Base-by-base conservation (phyloP, 1,140 invertebrate species). In the Aporrectodea caliginosa region DNA sequence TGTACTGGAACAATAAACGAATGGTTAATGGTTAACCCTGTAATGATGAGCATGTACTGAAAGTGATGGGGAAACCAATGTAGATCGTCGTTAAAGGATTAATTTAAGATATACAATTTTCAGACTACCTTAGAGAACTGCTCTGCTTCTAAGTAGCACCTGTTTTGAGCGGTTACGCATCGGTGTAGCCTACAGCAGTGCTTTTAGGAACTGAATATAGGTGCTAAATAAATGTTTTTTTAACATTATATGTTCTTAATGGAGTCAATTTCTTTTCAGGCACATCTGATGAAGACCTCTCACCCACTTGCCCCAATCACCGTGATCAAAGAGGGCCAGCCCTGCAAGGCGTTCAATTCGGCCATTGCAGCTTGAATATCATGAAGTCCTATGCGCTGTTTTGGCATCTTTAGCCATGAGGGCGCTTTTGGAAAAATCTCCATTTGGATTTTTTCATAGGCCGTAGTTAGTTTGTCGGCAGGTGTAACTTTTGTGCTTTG, bases 311-410 rank as follows among this genome's bases (percentile, higher is more conserved):
- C 33, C 22, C 69, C 58, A 0, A 43, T 70, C 31, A 2, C 27
- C 16, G 79, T 73, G 33, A 58, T 70, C 0, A 78, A 74, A 30
- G 79, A 78, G 33, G 79, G 72, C 1, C 58, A 78, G 58, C n/a
- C 29, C 30, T 35, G 58, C 69, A 78, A 33, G 75, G 75, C 33
- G 2, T 72, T 72, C 22, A 69, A 71, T 30, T 6, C 69, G n/a
- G 79, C 58, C 0, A 1, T 70, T 27, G 79, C 58, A 22, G 72
- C 69, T 14, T 72, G 43, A 71, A 69, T 58, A 58, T n/a, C n/a
- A n/a, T n/a, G n/a, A n/a, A n/a, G n/a, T n/a, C n/a, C n/a, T n/a
- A n/a, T n/a, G n/a, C n/a, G n/a, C n/a, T n/a, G n/a, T n/a, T n/a
- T n/a, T n/a, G n/a, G n/a, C n/a, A n/a, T n/a, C n/a, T n/a, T n/a